A percentile compares a stretch with the other conserved stretches of the same genome.
Conservation (phyloP, 2,888 invertebrate species). For the Melanotus villosus region DNA sequence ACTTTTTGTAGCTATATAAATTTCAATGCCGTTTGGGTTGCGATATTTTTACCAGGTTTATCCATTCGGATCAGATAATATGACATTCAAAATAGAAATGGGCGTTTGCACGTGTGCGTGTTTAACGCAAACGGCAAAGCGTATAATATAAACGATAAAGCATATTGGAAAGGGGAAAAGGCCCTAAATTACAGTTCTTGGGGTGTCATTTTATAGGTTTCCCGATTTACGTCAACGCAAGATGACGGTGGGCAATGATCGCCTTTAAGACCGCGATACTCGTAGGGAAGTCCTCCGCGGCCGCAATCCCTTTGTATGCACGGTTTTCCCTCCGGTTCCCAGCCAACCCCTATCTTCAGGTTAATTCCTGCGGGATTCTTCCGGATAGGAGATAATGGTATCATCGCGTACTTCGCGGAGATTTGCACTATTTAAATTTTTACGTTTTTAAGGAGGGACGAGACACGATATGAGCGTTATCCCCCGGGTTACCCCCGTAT, state of each 20-base stretch:
- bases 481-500: not conserved
- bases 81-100: constrained; percentile 12
- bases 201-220: constrained; percentile 63
- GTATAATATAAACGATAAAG: constrained; percentile 58
- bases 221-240: constrained; percentile 65
- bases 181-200: constrained; percentile 62
- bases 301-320: constrained; percentile 45
- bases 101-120: constrained; percentile 30
- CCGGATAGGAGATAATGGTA: constrained; percentile 61
- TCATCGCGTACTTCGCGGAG: constrained; percentile 58
- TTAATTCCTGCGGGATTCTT: constrained; percentile 59
- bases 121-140: constrained; percentile 47
- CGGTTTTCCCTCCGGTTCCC: constrained; percentile 39
- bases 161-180: constrained; percentile 60
- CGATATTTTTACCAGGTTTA: too few relatives aligned
- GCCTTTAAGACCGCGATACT: constrained; percentile 44
- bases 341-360: constrained; percentile 53
- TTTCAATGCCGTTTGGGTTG: too few relatives aligned
- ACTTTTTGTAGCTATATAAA: too few relatives aligned
- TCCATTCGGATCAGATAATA: not conserved
- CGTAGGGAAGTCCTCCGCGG: constrained; percentile 48
- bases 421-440: constrained; percentile 63
- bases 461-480: constrained; percentile 21
- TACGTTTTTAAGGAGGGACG: constrained; percentile 42
- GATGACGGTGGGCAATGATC: constrained; percentile 60